These are phyloP conservation scores for Monodelphis domestica DNA, from an alignment of 2,797 vertebrate genomes.

Conservation along the genomic window DNA sequence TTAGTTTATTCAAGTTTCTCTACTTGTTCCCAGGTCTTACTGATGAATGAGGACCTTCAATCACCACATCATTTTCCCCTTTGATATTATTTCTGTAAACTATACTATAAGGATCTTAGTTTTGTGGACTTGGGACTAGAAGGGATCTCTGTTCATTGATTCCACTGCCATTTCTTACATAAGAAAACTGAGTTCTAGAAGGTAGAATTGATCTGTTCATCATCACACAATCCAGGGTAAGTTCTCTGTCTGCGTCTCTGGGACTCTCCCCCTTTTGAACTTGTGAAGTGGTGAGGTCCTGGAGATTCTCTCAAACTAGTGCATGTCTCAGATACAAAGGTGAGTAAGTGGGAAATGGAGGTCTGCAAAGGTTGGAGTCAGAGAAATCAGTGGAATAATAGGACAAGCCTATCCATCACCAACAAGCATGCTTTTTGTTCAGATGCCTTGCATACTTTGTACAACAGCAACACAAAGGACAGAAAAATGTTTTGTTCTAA, in stretches of 20 bases:
- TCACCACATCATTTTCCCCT: not conserved
- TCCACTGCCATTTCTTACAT: not conserved
- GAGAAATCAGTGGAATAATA: not conserved
- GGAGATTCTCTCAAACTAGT: not conserved
- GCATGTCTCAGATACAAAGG: not conserved
- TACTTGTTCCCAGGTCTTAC: not conserved
- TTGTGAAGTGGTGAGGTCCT: not conserved
- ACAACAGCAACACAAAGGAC: not conserved
- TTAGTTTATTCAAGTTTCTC: not conserved
- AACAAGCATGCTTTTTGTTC: not conserved
- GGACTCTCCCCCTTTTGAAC: not conserved
- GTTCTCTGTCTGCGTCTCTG: not conserved
- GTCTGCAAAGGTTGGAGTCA: not conserved
- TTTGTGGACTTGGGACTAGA: not conserved
- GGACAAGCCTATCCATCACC: not conserved
- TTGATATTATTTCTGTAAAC: constrained; percentile 28
- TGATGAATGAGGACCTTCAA: not conserved
- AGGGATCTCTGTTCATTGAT: constrained; percentile 2
- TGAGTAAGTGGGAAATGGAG: not conserved
- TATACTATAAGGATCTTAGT: constrained; percentile 7
- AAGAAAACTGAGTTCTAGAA: not conserved
- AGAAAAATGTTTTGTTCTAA: constrained; percentile 11
- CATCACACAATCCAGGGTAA: not conserved
- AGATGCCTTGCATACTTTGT: constrained; percentile 17
- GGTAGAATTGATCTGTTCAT: not conserved